These are phyloP conservation scores for Lasiurus borealis DNA, from an alignment of 2,113 vertebrate species.

Conservation along the genomic window DNA sequence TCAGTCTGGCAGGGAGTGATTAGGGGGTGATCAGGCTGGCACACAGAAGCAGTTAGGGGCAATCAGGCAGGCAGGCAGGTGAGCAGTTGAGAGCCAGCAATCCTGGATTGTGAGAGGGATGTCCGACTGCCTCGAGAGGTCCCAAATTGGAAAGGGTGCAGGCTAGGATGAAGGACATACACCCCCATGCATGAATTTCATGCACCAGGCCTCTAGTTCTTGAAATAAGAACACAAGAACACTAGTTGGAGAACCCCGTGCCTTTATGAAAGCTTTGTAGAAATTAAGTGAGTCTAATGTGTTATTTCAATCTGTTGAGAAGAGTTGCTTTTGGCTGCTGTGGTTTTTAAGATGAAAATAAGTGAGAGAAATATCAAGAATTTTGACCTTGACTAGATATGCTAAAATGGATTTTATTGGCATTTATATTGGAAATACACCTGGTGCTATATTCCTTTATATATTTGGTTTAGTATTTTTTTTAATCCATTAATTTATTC, in stretches of 20 bases:
- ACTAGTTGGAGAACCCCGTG: neutral
- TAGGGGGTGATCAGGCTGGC: too few relatives aligned
- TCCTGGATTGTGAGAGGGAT: too few relatives aligned
- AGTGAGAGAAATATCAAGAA: neutral
- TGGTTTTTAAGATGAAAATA: slow-evolving; percentile 43
- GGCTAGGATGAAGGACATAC: too few relatives aligned
- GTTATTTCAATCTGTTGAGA: neutral
- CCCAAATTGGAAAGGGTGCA: too few relatives aligned
- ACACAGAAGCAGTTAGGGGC: too few relatives aligned
- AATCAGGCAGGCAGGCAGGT: too few relatives aligned
- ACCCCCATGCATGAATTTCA: too few relatives aligned
- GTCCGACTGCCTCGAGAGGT: too few relatives aligned
- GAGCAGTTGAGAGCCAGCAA: too few relatives aligned
- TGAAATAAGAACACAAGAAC: neutral
- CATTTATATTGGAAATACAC: neutral
- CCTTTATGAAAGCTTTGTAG: neutral
- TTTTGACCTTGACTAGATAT: slow-evolving; percentile 6
- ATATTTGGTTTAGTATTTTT: slow-evolving; percentile 1
- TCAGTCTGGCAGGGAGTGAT: too few relatives aligned
- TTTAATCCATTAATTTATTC: neutral
- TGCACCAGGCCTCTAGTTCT: too few relatives aligned
- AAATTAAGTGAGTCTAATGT: neutral
- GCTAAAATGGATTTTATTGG: neutral
- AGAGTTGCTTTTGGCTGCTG: neutral
- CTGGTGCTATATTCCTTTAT: neutral